Base-by-base conservation (phyloP, 2,888 invertebrate species). In the Hetaerina titia region DNA sequence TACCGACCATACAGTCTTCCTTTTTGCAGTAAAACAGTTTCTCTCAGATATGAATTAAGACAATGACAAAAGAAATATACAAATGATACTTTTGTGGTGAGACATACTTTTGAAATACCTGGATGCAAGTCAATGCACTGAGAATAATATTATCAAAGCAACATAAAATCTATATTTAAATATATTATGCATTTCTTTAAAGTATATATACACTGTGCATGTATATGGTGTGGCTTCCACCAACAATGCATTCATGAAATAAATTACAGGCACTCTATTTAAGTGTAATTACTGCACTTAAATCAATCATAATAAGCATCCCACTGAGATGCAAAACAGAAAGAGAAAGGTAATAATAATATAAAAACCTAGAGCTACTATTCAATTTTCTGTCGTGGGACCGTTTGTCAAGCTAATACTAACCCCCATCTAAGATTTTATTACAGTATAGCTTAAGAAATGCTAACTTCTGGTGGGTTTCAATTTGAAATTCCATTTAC, bases 211-310 rank as follows among this genome's bases (percentile, higher is more conserved):
- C 92, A 92, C 45, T 13, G 56, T 56, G 74, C 74, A 69, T 92
- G 92, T 56, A 22, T 56, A 92, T 92, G 92, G 69, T n/a, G 56
- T 19, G 69, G 11, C 19, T 45, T n/a, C 69, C 92, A 92, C 69
- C 56, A 92, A 92, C 69, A 92, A 69, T 92, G 92, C 56, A 69
- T 25, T 69, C 45, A 69, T 92, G 22, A 92, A 92, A 92, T 92
- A 92, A 92, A 92, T 92, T 92, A 92, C 92, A 92, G 92, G 92
- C 92, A 92, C 92, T n/a, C 92, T 92, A n/a, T 64, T 92, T 92
- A 69, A 92, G 92, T 92, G 92, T 69, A 92, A 64, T n/a, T 45
- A 56, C 92, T 92, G 92, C 69, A 45, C 64, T 92, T 56, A 92
- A 69, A 92, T 45, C 63, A 64, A 92, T 56, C 69, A 74, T 56